These are phyloP conservation scores for Ornithoptera priamus DNA, from an alignment of 2,888 invertebrate species.

Conservation along the genomic window DNA sequence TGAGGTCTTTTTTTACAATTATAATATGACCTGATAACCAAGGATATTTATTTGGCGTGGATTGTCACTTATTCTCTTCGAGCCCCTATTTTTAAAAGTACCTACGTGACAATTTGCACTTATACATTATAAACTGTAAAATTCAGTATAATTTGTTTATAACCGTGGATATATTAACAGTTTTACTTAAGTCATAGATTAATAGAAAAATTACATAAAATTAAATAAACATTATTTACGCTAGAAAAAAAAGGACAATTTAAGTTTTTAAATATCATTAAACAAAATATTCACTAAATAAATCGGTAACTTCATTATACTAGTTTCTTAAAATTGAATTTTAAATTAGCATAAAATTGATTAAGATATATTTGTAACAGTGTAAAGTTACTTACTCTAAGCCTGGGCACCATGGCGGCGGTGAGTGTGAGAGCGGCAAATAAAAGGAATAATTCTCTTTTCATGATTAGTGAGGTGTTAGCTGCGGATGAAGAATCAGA, in stretches of 20 bases:
- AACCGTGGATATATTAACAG: not conserved
- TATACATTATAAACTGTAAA: not conserved
- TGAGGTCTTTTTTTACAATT: not conserved
- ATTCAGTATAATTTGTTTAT: not conserved
- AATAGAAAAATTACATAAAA: not conserved
- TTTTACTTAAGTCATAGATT: not conserved
- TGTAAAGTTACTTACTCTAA: constrained; percentile 54
- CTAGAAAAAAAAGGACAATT: not conserved
- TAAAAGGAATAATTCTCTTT: constrained; percentile 45
- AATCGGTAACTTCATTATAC: not conserved
- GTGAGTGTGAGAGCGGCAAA: constrained; percentile 48
- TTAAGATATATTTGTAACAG: not conserved
- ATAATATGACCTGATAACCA: not conserved
- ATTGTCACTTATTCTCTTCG: not conserved
- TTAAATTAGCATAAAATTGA: not conserved
- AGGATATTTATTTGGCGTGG: too few species aligned
- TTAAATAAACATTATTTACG: not conserved
- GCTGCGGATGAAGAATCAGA: constrained; percentile 10
- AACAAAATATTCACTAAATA: not conserved
- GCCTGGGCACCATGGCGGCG: constrained; percentile 54
- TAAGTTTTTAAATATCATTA: not conserved
- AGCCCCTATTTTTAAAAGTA: constrained; percentile 8
- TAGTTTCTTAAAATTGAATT: not conserved
- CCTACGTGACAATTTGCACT: constrained; percentile 21
- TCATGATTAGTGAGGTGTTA: constrained; percentile 42